phyloP scores from a whole-genome alignment of 2,797 vertebrate species.

The Chrosomus eos region DNA sequence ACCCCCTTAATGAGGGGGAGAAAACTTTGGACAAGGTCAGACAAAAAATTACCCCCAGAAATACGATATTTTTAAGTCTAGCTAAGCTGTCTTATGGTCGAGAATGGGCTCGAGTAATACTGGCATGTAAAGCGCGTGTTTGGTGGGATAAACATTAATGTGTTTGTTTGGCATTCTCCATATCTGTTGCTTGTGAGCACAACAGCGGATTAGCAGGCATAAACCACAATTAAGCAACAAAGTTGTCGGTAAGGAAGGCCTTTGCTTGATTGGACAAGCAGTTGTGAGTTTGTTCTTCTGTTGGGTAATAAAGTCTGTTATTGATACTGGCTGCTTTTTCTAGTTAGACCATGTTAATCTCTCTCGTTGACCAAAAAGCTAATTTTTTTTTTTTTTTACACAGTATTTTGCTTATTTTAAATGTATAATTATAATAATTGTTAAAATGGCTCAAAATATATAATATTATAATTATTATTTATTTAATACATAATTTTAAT shows the following conservation, averaged over 20 bases:
- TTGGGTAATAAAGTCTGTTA: neutral
- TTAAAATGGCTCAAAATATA: neutral
- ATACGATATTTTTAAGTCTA: slow-evolving; percentile 76
- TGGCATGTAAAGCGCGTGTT: slow-evolving; percentile 63
- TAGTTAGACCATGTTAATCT: neutral
- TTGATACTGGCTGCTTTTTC: slow-evolving; percentile 4
- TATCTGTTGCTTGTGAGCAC: slow-evolving; percentile 51
- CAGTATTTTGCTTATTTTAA: neutral
- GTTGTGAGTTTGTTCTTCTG: slow-evolving; percentile 59
- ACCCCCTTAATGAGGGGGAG: slow-evolving; percentile 76
- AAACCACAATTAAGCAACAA: slow-evolving; percentile 73
- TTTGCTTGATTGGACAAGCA: slow-evolving; percentile 65
- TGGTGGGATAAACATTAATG: slow-evolving; percentile 69
- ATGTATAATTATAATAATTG: neutral
- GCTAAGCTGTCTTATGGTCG: slow-evolving; percentile 73
- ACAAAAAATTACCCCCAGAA: slow-evolving; percentile 76
- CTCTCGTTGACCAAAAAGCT: neutral
- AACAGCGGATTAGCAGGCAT: slow-evolving; percentile 71
- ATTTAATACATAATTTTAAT: neutral
- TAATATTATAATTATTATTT: neutral
- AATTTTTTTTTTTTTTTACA: neutral
- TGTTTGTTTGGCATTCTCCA: slow-evolving; percentile 65
- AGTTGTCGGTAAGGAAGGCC: slow-evolving; percentile 55
- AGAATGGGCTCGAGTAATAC: slow-evolving; percentile 63
- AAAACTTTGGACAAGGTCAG: slow-evolving; percentile 80